Conservation (phyloP, 2,113 vertebrate species). For the Thalassoma bifasciatum region DNA sequence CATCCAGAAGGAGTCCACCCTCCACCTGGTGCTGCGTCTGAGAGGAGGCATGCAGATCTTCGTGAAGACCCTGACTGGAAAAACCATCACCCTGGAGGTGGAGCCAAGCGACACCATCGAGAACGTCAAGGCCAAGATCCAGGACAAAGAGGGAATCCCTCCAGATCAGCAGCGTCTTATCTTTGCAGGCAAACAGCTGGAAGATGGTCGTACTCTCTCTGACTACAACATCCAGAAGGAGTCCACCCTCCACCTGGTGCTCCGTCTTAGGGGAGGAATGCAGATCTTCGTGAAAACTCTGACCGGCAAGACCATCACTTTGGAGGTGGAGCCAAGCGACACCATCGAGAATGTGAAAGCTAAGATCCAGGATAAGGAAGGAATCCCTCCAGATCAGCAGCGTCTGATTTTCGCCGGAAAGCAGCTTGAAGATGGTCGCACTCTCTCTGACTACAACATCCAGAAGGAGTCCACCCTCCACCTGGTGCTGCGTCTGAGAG, state of each 20-base stretch:
- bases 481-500: conserved; percentile 35
- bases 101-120: conserved; percentile 60
- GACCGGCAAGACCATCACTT: conserved; percentile 54
- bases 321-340: conserved; percentile 55
- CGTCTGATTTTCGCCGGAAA: conserved; percentile 49
- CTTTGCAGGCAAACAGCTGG: conserved; percentile 57
- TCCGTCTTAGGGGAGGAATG: conserved; percentile 41
- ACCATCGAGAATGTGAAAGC: conserved; percentile 44
- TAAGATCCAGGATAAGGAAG: conserved; percentile 55
- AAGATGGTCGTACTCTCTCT: conserved; percentile 48
- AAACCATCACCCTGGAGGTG: conserved; percentile 61
- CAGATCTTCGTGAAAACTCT: conserved; percentile 59
- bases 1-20: conserved; percentile 63
- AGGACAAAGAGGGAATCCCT: conserved; percentile 57
- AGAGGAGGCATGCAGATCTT: conserved; percentile 51
- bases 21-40: conserved; percentile 45
- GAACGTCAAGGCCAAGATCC: conserved; percentile 55
- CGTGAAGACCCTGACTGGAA: conserved; percentile 53
- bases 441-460: conserved; percentile 59
- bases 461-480: conserved; percentile 63
- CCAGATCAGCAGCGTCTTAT: conserved; percentile 63
- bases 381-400: conserved; percentile 58
- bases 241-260: conserved; percentile 58
- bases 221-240: conserved; percentile 70
- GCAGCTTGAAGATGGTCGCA: conserved; percentile 54